phyloP scores from a whole-genome alignment of 2,797 vertebrate species.

The Tadarida brasiliensis region DNA sequence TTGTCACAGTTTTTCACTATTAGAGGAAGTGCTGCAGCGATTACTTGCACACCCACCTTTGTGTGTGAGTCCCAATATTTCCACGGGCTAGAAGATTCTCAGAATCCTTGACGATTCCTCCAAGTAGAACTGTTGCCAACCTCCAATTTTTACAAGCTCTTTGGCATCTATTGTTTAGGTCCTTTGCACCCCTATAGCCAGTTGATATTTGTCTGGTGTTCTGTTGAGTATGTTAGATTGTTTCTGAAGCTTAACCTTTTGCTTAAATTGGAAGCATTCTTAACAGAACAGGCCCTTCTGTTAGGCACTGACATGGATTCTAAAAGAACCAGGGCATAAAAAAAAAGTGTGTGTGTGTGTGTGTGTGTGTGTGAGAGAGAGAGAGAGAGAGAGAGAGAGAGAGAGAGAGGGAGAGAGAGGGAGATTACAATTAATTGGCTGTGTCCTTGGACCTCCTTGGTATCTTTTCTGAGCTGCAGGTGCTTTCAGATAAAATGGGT shows the following conservation, averaged over 20 bases:
- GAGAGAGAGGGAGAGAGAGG: neutral
- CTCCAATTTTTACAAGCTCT: neutral
- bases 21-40: neutral
- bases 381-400: neutral
- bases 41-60: neutral
- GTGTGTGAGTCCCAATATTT: neutral
- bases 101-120: neutral
- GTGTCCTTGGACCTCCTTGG: neutral
- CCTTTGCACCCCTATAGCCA: neutral
- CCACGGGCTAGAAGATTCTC: neutral
- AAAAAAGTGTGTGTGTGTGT: neutral
- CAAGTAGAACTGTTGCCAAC: neutral
- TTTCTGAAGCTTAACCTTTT: constrained; percentile 66
- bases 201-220: constrained; percentile 25
- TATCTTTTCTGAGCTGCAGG: constrained; percentile 54
- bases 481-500: constrained; percentile 52
- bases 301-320: constrained; percentile 17
- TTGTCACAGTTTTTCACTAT: neutral
- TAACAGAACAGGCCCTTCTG: neutral
- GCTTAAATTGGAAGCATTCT: constrained; percentile 34
- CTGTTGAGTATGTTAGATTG: constrained; percentile 25
- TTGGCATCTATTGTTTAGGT: constrained; percentile 16
- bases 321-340: neutral
- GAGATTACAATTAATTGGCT: constrained; percentile 30
- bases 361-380: neutral